phyloP scores from a whole-genome alignment of 2,888 invertebrate genomes.

The Spilarctia lutea region DNA sequence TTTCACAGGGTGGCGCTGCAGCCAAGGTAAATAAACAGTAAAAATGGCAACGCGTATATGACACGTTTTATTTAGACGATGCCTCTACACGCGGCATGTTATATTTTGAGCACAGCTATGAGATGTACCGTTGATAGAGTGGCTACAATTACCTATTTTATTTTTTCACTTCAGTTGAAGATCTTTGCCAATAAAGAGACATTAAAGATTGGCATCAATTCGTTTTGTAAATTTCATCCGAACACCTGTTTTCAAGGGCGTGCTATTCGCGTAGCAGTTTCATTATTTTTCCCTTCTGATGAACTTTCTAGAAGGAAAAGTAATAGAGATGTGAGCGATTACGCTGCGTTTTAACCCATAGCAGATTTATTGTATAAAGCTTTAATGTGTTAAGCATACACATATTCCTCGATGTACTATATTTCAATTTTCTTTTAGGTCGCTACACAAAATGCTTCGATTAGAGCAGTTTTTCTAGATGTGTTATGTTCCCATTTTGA shows the following conservation, averaged over 20 bases:
- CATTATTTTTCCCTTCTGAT: constrained; percentile 31
- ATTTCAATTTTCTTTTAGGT: constrained; percentile 45
- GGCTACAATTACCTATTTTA: constrained; percentile 53
- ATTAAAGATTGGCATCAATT: constrained; percentile 46
- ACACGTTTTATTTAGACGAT: constrained; percentile 67
- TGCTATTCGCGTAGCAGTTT: constrained; percentile 21
- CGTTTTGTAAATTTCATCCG: constrained; percentile 41
- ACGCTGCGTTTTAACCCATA: constrained; percentile 38
- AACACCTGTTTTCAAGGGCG: constrained; percentile 31
- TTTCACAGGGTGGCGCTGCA: constrained; percentile 83
- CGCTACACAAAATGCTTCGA: constrained; percentile 58
- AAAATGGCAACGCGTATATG: constrained; percentile 52
- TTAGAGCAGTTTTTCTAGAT: constrained; percentile 53
- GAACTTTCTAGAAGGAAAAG: constrained; percentile 28
- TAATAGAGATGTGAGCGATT: constrained; percentile 28
- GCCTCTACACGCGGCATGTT: constrained; percentile 72
- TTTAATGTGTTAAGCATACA: constrained; percentile 51
- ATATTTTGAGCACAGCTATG: constrained; percentile 68
- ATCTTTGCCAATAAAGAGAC: constrained; percentile 54
- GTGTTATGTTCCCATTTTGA: constrained; percentile 47
- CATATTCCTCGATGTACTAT: constrained; percentile 51
- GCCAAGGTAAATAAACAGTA: constrained; percentile 79
- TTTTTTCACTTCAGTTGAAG: constrained; percentile 48
- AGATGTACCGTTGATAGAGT: constrained; percentile 63
- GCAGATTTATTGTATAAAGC: constrained; percentile 53